phyloP scores from a whole-genome alignment of 1,140 invertebrate species.

The Aethina tumida region DNA sequence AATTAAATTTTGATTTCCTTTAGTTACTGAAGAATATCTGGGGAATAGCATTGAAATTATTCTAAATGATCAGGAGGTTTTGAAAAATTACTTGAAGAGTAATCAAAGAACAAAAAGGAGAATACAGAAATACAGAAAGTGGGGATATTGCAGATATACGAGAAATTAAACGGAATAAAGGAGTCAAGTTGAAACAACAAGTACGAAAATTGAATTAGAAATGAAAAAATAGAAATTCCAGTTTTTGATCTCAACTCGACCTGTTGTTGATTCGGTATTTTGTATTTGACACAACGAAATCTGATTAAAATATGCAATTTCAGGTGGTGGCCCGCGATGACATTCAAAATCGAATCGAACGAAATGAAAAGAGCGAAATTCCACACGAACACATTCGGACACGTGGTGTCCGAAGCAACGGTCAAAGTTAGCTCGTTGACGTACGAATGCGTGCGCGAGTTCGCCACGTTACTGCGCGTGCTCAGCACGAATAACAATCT shows the following conservation, averaged over 20 bases:
- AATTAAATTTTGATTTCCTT: too few relatives aligned
- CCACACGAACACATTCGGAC: conserved; percentile 20
- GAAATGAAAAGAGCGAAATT: conserved; percentile 23
- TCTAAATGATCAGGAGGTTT: too few relatives aligned
- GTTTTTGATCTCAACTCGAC: not conserved
- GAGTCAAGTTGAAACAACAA: not conserved
- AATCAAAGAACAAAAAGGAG: too few relatives aligned
- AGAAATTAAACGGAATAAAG: not conserved
- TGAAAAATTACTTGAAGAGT: too few relatives aligned
- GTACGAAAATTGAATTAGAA: not conserved
- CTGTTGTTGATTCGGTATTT: not conserved
- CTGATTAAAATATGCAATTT: conserved; percentile 14
- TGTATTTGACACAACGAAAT: conserved; percentile 4
- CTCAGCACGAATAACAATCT: conserved; percentile 29
- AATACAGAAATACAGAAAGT: too few relatives aligned
- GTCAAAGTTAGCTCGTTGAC: conserved; percentile 29
- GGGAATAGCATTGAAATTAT: too few relatives aligned
- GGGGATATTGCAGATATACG: conserved; percentile 1
- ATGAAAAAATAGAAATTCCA: conserved; percentile 1
- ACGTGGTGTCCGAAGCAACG: conserved; percentile 25
- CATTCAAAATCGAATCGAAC: conserved; percentile 23
- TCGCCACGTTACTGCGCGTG: conserved; percentile 25
- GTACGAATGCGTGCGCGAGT: conserved; percentile 26
- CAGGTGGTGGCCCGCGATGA: conserved; percentile 28
- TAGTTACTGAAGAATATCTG: too few relatives aligned